Evolutionary conservation across 1,140 invertebrate genomes (phyloP).

Genomic region (Bombus sylvicola): DNA sequence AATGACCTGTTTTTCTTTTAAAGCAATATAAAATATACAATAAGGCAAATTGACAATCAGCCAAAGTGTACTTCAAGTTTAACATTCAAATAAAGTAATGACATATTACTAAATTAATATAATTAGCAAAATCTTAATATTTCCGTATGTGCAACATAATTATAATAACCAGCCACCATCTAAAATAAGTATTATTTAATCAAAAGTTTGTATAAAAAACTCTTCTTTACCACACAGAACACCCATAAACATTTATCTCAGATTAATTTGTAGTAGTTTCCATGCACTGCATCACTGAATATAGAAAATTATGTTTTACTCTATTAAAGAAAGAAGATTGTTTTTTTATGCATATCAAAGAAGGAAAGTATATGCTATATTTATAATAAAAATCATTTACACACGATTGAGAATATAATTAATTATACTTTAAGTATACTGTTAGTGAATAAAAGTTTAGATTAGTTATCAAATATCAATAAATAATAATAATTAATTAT

Average conservation of each 20-base stretch:
- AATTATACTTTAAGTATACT: slow-evolving; percentile 12
- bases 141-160: slow-evolving; percentile 64
- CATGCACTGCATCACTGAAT: slow-evolving; percentile 49
- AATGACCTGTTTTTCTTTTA: slow-evolving; percentile 62
- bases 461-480: slow-evolving; percentile 31
- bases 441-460: slow-evolving; percentile 22
- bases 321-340: slow-evolving; percentile 2
- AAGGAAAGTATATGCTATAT: slow-evolving; percentile 6
- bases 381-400: slow-evolving; percentile 8
- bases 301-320: slow-evolving; percentile 8
- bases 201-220: slow-evolving; percentile 26
- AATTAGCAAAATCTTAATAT: slow-evolving; percentile 59
- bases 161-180: slow-evolving; percentile 75
- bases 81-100: slow-evolving; percentile 65
- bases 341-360: slow-evolving; percentile 25
- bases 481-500: slow-evolving; percentile 19
- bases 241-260: slow-evolving; percentile 47
- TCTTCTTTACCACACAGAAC: slow-evolving; percentile 51
- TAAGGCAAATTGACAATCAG: slow-evolving; percentile 73
- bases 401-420: background rate
- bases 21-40: slow-evolving; percentile 62
- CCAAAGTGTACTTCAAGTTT: slow-evolving; percentile 65
- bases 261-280: slow-evolving; percentile 43
- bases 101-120: slow-evolving; percentile 64
- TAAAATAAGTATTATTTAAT: slow-evolving; percentile 58